Conservation (phyloP, 2,797 vertebrate genomes). For the Benthosema pterotum region DNA sequence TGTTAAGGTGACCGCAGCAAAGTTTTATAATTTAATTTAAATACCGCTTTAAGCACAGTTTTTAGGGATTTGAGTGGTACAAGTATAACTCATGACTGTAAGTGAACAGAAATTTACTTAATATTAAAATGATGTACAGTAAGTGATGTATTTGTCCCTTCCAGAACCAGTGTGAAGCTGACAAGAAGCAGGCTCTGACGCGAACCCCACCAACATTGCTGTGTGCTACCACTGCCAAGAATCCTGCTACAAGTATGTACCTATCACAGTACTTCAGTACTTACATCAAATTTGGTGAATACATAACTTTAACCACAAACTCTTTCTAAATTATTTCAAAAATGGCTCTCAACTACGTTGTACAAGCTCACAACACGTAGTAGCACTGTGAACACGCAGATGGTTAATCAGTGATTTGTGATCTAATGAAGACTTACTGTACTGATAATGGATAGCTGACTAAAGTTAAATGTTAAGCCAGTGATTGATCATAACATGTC, state of each 20-base stretch:
- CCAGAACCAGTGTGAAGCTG: slow-evolving; percentile 46
- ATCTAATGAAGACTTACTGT: background rate
- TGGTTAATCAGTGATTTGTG: background rate
- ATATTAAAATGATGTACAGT: background rate
- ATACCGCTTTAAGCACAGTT: no score
- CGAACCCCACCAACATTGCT: background rate
- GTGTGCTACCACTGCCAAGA: slow-evolving; percentile 7
- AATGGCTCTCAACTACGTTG: no score
- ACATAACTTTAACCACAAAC: no score
- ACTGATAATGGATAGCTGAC: background rate
- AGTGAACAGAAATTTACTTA: background rate
- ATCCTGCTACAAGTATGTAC: slow-evolving; percentile 53
- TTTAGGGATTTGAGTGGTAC: no score
- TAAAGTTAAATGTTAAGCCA: background rate
- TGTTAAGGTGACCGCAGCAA: no score
- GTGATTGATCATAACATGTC: background rate
- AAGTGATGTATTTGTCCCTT: background rate
- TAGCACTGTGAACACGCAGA: no score
- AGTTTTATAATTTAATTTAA: no score
- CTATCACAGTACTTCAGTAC: no score
- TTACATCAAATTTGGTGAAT: no score
- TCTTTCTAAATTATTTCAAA: no score
- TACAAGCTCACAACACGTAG: no score
- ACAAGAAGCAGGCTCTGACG: slow-evolving; percentile 4
- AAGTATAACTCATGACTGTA: no score